A percentile compares a stretch with the other conserved stretches of the same genome.
Evolutionary conservation across 2,888 invertebrate genomes (phyloP).

Genomic region (Trissoscelio sp.): DNA sequence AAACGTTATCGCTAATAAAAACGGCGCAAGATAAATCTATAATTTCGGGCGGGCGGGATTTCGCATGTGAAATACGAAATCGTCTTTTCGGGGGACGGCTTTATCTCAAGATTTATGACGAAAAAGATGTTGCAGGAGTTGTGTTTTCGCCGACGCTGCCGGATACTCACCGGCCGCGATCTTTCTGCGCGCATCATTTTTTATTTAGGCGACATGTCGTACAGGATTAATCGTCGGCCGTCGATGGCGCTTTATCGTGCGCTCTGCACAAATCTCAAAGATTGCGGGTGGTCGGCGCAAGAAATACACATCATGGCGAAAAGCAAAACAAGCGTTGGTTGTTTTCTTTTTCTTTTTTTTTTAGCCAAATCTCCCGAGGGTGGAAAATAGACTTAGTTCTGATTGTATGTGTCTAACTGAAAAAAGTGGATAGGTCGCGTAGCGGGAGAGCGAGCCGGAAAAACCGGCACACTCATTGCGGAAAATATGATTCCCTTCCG

Average conservation of each 20-base stretch:
- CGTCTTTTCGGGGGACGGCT: neutral
- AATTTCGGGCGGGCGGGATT: conserved; percentile 23
- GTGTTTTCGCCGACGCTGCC: conserved; percentile 50
- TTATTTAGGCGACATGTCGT: conserved; percentile 62
- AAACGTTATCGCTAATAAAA: conserved; percentile 57
- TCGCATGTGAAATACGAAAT: conserved; percentile 44
- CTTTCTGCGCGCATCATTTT: conserved; percentile 57
- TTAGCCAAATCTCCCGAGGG: conserved; percentile 45
- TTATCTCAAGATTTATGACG: conserved; percentile 62
- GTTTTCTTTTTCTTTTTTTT: conserved; percentile 1
- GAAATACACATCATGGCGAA: conserved; percentile 43
- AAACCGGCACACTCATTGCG: conserved; percentile 53
- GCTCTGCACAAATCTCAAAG: conserved; percentile 19
- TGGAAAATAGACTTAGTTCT: conserved; percentile 56
- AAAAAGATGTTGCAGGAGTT: conserved; percentile 60
- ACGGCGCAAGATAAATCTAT: conserved; percentile 47
- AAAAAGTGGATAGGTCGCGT: conserved; percentile 44
- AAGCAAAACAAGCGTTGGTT: conserved; percentile 56
- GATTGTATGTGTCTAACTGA: conserved; percentile 54
- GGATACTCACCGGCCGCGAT: conserved; percentile 64
- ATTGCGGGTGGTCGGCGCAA: conserved; percentile 61
- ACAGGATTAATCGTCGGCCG: conserved; percentile 64
- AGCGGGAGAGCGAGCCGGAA: conserved; percentile 37
- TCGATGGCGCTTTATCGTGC: conserved; percentile 63
- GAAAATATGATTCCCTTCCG: conserved; percentile 73